A percentile compares a stretch with the other conserved stretches of the same genome.
phyloP scores from a whole-genome alignment of 2,113 vertebrate genomes.

The Erythrocebus patas region DNA sequence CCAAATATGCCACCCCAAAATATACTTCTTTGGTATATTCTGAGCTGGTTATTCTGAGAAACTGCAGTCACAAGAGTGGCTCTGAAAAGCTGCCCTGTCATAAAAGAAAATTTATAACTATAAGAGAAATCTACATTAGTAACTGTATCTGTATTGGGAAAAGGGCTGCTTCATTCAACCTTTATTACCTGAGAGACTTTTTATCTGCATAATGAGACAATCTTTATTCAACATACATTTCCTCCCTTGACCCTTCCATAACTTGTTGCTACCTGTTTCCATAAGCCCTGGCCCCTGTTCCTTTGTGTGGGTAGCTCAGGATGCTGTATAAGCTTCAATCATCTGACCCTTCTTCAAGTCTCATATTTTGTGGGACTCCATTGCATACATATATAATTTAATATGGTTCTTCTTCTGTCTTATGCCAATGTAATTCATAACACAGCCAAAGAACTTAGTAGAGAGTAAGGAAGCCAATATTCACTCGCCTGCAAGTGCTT shows the following conservation, averaged over 20 bases:
- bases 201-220: not conserved
- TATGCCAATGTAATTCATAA: not conserved
- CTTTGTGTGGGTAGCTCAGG: not conserved
- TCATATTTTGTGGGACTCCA: not conserved
- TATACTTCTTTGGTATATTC: not conserved
- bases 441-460: not conserved
- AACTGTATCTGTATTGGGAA: not conserved
- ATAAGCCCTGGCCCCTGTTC: not conserved
- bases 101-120: not conserved
- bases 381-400: not conserved
- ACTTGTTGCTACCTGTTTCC: not conserved
- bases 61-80: not conserved
- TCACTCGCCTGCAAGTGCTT: not conserved
- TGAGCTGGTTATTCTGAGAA: not conserved
- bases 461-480: not conserved
- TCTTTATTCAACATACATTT: not conserved
- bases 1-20: not conserved
- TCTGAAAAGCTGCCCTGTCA: not conserved
- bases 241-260: not conserved
- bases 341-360: not conserved
- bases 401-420: not conserved
- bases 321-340: not conserved
- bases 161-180: not conserved
- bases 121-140: not conserved
- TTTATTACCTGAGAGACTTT: not conserved